Evolutionary conservation across 2,797 vertebrate species (phyloP).

Genomic region (Urocyon cinereoargenteus): DNA sequence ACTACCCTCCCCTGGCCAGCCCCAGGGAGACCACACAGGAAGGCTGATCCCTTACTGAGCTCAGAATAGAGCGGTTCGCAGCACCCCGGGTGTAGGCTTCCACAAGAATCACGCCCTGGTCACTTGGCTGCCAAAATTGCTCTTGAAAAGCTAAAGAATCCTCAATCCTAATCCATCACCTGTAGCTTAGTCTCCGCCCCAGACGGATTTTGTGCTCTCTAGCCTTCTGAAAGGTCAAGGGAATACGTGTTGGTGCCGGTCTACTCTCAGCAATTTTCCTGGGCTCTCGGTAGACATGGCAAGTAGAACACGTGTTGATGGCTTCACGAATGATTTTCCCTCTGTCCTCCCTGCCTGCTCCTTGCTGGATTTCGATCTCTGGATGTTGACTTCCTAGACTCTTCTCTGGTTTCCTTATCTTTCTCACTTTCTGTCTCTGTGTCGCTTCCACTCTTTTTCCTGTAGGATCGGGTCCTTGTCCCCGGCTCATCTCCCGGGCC

Average conservation of each 20-base stretch:
- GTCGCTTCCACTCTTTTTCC: background rate
- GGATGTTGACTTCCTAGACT: background rate
- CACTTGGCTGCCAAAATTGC: accelerated
- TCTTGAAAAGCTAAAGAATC: accelerated
- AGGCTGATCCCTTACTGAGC: background rate
- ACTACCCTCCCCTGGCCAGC: accelerated
- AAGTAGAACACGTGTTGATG: background rate
- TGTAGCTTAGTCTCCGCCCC: accelerated
- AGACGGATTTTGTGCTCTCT: background rate
- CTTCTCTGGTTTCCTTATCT: no score
- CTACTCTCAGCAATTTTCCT: background rate
- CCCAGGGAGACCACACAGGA: background rate
- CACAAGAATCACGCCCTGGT: accelerated
- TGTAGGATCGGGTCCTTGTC: accelerated
- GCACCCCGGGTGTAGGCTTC: accelerated
- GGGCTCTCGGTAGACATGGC: accelerated
- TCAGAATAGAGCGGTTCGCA: accelerated
- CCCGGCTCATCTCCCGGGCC: background rate
- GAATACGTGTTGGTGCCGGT: background rate
- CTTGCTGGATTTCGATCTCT: background rate
- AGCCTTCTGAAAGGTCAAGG: background rate
- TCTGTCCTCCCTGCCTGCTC: constrained; percentile 45
- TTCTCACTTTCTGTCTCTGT: background rate
- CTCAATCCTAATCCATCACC: background rate
- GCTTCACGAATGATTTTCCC: background rate